Percentiles rank a stretch among this genome's conserved stretches.
These are phyloP conservation scores for Lepilemur septentrionalis DNA, from an alignment of 2,797 vertebrate species.

Conservation along the genomic window DNA sequence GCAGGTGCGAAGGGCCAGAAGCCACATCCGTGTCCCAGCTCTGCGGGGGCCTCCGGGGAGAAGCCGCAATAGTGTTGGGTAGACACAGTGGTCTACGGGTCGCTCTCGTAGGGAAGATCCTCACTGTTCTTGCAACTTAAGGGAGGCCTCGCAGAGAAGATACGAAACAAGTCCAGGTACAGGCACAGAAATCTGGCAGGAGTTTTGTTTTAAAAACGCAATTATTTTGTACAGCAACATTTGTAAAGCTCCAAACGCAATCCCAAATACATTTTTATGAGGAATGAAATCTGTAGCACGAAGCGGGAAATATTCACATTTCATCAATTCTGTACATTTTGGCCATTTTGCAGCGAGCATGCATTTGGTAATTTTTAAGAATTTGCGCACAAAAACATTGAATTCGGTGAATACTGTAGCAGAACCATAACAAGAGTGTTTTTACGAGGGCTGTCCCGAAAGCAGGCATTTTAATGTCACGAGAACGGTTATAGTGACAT, in stretches of 20 bases:
- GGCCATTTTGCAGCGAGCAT: neutral
- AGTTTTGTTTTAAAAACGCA: neutral
- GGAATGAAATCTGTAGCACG: neutral
- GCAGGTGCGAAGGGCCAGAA: neutral
- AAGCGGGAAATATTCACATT: neutral
- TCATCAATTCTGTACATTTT: neutral
- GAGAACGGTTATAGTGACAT: too few species aligned
- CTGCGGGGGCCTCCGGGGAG: neutral
- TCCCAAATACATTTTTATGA: neutral
- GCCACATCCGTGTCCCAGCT: rapidly evolving
- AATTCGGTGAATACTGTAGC: neutral
- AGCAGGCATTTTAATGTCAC: too few species aligned
- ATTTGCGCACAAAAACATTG: neutral
- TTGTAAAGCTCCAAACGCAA: too few species aligned
- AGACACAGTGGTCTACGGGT: too few species aligned
- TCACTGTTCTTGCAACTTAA: neutral
- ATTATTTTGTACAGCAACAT: neutral
- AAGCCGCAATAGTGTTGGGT: neutral
- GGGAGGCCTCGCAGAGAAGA: neutral
- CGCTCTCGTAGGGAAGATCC: too few species aligned
- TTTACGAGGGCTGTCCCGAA: neutral
- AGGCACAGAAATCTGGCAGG: neutral
- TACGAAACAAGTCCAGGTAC: too few species aligned
- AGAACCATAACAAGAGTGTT: neutral
- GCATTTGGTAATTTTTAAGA: neutral